Evolutionary conservation across 2,113 vertebrate species (phyloP).

Genomic region (Mastomys natalensis): DNA sequence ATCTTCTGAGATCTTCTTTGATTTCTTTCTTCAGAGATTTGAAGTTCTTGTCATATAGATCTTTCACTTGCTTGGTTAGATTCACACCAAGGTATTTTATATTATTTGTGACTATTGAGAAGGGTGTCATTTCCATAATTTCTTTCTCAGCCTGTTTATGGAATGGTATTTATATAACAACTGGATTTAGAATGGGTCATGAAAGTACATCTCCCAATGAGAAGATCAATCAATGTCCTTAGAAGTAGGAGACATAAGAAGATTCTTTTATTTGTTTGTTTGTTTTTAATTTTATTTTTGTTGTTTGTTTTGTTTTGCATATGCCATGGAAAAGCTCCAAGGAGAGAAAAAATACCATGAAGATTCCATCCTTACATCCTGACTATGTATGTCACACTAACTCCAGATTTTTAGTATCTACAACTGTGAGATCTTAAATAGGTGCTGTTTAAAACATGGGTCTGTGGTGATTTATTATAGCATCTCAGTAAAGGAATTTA

Average conservation of each 20-base stretch:
- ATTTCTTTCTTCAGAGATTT: no score
- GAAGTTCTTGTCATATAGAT: no score
- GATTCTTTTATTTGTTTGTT: not conserved
- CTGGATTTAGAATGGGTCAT: fast-evolving
- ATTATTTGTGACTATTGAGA: no score
- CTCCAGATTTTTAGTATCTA: not conserved
- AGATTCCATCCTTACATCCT: not conserved
- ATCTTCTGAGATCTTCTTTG: no score
- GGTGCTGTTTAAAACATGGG: not conserved
- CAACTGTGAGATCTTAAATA: not conserved
- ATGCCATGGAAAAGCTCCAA: not conserved
- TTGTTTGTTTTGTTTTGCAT: not conserved
- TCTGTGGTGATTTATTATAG: not conserved
- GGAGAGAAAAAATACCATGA: not conserved
- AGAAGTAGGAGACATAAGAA: not conserved
- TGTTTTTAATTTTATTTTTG: not conserved
- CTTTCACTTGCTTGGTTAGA: no score
- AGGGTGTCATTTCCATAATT: no score
- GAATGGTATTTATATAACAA: not conserved
- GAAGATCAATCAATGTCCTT: not conserved
- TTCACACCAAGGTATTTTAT: no score
- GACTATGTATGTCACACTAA: not conserved
- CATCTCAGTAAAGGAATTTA: not conserved
- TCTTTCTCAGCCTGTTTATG: no score
- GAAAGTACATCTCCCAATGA: not conserved